These are phyloP conservation scores for Scolanthus callimorphus DNA, from an alignment of 92 coral and sea anemone genomes.

Conservation along the genomic window DNA sequence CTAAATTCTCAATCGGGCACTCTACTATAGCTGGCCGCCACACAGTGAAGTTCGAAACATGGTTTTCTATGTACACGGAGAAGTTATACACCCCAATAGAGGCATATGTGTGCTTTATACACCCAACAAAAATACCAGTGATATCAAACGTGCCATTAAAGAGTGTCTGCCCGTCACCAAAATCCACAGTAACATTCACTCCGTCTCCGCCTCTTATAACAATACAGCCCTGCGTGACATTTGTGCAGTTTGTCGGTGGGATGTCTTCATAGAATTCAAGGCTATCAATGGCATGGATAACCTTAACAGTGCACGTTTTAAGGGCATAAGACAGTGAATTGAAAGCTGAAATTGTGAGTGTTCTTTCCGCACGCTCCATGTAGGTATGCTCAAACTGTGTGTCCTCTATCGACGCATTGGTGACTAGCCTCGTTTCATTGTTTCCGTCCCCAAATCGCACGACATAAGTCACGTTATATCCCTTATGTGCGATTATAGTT, in stretches of 20 bases:
- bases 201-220: conserved; percentile 53
- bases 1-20: conserved; percentile 43
- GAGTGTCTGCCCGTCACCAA: conserved; percentile 50
- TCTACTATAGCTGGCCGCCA: conserved; percentile 64
- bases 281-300: conserved; percentile 41
- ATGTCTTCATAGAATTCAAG: conserved; percentile 38
- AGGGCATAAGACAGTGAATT: conserved; percentile 49
- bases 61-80: conserved; percentile 59
- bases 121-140: conserved; percentile 43
- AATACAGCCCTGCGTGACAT: conserved; percentile 42
- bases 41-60: conserved; percentile 55
- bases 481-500: conserved; percentile 54
- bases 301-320: conserved; percentile 48
- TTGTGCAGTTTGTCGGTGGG: conserved; percentile 45
- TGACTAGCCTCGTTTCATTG: conserved; percentile 11
- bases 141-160: conserved; percentile 75
- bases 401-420: conserved; percentile 18
- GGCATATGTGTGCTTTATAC: conserved; percentile 48
- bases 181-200: conserved; percentile 50
- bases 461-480: conserved; percentile 50
- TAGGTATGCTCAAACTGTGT: conserved; percentile 23
- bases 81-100: conserved; percentile 63
- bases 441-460: conserved; percentile 32
- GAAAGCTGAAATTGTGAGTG: conserved; percentile 35
- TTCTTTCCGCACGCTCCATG: conserved; percentile 17